phyloP scores from a whole-genome alignment of 2,888 invertebrate genomes.

The Magallana nippona region DNA sequence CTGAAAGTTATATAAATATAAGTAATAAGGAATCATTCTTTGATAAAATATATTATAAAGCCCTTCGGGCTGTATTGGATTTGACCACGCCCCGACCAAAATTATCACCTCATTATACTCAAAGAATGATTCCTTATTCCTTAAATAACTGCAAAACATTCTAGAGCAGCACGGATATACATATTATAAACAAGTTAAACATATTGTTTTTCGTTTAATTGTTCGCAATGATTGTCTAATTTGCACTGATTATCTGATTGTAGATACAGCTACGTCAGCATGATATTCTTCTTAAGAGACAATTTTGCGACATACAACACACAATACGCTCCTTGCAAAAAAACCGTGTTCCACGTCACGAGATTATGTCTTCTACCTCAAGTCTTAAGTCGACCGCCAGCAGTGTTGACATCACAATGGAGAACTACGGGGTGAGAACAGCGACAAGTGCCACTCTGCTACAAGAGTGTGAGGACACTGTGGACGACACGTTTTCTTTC shows the following conservation, averaged over 20 bases:
- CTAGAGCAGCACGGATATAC: too few species aligned
- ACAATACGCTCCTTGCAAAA: conserved; percentile 64
- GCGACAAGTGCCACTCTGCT: conserved; percentile 67
- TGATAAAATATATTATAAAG: too few species aligned
- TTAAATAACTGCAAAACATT: too few species aligned
- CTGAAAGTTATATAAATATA: too few species aligned
- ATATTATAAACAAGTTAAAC: too few species aligned
- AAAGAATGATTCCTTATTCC: too few species aligned
- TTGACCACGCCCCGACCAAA: too few species aligned
- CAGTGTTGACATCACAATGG: conserved; percentile 57
- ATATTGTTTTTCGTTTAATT: too few species aligned
- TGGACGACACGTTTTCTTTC: conserved; percentile 49
- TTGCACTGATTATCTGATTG: conserved; percentile 38
- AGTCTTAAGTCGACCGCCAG: conserved; percentile 54
- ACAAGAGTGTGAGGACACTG: conserved; percentile 52
- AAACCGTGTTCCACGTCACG: conserved; percentile 34
- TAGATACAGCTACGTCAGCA: conserved; percentile 72
- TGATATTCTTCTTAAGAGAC: conserved; percentile 71
- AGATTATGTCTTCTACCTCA: conserved; percentile 43
- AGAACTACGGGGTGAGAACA: conserved; percentile 63
- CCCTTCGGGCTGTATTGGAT: too few species aligned
- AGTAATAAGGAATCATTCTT: too few species aligned
- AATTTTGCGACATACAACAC: conserved; percentile 72
- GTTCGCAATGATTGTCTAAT: too few species aligned
- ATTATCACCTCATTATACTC: too few species aligned